A percentile compares a stretch with the other conserved stretches of the same genome.
Evolutionary conservation across 2,888 invertebrate species (phyloP).

Genomic region (Thereva nobilitata): DNA sequence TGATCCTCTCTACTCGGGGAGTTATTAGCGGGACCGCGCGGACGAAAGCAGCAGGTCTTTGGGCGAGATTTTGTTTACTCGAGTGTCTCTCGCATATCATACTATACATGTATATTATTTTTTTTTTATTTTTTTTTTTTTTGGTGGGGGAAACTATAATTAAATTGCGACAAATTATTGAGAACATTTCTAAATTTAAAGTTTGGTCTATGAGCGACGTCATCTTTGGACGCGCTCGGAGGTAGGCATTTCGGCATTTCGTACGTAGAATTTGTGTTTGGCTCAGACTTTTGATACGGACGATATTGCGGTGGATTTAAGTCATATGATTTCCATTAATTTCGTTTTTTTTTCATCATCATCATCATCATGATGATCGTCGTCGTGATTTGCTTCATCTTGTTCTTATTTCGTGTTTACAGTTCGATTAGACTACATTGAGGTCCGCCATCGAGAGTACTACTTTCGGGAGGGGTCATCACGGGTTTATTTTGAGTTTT

Average conservation of each 20-base stretch:
- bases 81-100: slow-evolving; percentile 19
- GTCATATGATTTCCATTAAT: too few species aligned
- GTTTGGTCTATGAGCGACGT: slow-evolving; percentile 17
- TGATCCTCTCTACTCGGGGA: neutral
- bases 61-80: slow-evolving; percentile 19
- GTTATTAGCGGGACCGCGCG: neutral
- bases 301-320: too few species aligned
- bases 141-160: slow-evolving; percentile 7
- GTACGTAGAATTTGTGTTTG: neutral
- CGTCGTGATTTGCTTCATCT: too few species aligned
- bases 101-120: slow-evolving; percentile 3
- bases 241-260: slow-evolving; percentile 13
- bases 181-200: slow-evolving; percentile 40
- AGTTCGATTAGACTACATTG: too few species aligned
- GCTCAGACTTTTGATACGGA: too few species aligned
- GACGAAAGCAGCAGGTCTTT: neutral
- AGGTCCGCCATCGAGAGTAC: too few species aligned
- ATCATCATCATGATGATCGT: too few species aligned
- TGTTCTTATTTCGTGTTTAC: too few species aligned
- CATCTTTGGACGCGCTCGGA: neutral
- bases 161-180: slow-evolving; percentile 38
- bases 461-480: too few species aligned
- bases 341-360: too few species aligned
- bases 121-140: too few species aligned
- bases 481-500: too few species aligned